Base-by-base conservation (phyloP, 2,113 vertebrate genomes). In the Oceanites oceanicus region DNA sequence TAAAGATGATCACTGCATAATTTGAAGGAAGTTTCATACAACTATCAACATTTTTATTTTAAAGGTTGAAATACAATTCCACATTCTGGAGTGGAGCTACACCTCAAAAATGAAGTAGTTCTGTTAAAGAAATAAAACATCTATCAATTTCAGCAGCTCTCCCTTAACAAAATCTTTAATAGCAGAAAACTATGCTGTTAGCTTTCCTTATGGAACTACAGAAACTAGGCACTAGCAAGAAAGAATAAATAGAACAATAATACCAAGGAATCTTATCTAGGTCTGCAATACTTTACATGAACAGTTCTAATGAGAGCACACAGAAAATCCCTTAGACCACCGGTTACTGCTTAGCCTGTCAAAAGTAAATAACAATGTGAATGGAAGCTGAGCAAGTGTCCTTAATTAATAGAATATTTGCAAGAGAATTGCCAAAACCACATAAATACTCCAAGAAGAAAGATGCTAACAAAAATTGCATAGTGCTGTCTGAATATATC, bases 271-370 rank as follows among this genome's bases (percentile, higher is more conserved):
- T 61, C 30, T 27, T 83, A 55, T 61, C 7, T 47, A 73, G 50
- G 21, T 80, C 32, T 63, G 5, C 1, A 2, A 10, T 55, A 5
- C 7, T 80, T 65, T 61, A 65, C 13, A 34, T 3, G 1, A 80
- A 75, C 7, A 10, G 7, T 23, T 91, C 34, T 32, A 94, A 32
- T 34, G 2, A 0, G 2, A 73, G 76, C 23, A 55, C 15, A 44
- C 0, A 10, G 26, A 68, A 86, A 30, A 68, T 38, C 10, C 15
- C 50, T 70, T 50, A 58, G 50, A 58, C 7, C 16, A 68, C 18
- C 0, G 0, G 17, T 44, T 68, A 77, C 13, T 73, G 10, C 32
- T 86, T 63, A 21, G 30, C 27, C 6, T 34, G 8, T 62, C 36
- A 78, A 77, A 84, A 81, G 11, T 8, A 66, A 76, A 76, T 49